Base-by-base conservation (phyloP, 23 tunicate genomes). In the Ascidia mentula region DNA sequence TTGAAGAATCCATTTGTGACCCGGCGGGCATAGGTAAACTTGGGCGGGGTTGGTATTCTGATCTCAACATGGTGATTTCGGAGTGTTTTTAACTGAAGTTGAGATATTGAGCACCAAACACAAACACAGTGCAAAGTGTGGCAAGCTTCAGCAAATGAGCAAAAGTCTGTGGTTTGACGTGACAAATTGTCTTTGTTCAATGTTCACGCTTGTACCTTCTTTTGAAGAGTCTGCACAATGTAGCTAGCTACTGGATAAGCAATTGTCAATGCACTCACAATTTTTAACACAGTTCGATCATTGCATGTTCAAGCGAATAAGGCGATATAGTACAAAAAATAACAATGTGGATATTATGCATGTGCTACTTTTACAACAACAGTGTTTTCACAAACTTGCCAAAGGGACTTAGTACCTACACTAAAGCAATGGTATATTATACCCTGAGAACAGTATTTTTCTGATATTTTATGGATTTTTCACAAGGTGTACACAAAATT, bases 281-380 rank as follows among this genome's bases (percentile, higher is more conserved):
- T 32, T 45, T 31, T 79, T 79, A 86, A 72, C 90, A 86, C 90
- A 86, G 90, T 86, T 79, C 59, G 80, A 59, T 60, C 84, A 86
- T 86, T 86, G 90, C 90, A 86, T 86, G 90, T 72, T 79, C 70
- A 86, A 42, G 73, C 40, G 75, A 86, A 86, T 86, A 86, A 86
- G 90, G 90, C 90, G 90, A 73, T 79, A 79, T 79, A 86, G 84
- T 86, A 86, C 90, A 86, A 86, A 79, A 86, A 82, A 40, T 32
- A 53, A 53, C 65, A 53, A 45, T 42, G 45, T 74, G 79, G 90
- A 76, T 79, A 73, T 73, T 35, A 38, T 42, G 75, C 36, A 34
- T 59, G 82, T 86, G 90, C 90, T 86, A 86, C 90, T 70, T 79
- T 73, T 81, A 53, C 72, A 86, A 78, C 38, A 79, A 86, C 90